phyloP scores from a whole-genome alignment of 2,113 vertebrate species.

The Aegypius monachus region DNA sequence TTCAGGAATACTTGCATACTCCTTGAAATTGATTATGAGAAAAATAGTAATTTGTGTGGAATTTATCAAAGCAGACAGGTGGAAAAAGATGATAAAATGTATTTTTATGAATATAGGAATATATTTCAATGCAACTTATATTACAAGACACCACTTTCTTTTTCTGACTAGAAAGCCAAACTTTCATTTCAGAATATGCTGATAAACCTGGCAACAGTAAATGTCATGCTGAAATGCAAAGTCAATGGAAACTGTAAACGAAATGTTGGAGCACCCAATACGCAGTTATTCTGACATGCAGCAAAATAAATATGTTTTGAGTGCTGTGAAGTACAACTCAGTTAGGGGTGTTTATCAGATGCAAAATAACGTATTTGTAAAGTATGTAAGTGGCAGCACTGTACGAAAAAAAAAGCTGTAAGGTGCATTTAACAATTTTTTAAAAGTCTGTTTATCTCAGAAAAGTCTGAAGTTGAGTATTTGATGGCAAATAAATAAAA shows the following conservation, averaged over 20 bases:
- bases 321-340: background rate
- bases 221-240: background rate
- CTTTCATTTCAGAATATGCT: conserved; percentile 1
- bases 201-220: background rate
- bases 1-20: conserved; percentile 27
- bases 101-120: background rate
- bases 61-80: conserved; percentile 20
- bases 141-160: background rate
- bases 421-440: background rate
- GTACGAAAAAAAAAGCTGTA: background rate
- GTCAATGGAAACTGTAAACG: background rate
- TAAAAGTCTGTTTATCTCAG: background rate
- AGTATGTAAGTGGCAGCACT: background rate
- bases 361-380: background rate
- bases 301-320: background rate
- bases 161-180: background rate
- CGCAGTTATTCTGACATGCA: background rate
- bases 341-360: background rate
- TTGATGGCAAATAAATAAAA: background rate
- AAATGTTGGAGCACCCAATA: background rate
- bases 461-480: background rate
- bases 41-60: conserved; percentile 23
- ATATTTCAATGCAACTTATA: background rate
- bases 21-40: conserved; percentile 31
- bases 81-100: conserved; percentile 21